Evolutionary conservation across 2,113 vertebrate genomes (phyloP).

Genomic region (Gyps fulvus): DNA sequence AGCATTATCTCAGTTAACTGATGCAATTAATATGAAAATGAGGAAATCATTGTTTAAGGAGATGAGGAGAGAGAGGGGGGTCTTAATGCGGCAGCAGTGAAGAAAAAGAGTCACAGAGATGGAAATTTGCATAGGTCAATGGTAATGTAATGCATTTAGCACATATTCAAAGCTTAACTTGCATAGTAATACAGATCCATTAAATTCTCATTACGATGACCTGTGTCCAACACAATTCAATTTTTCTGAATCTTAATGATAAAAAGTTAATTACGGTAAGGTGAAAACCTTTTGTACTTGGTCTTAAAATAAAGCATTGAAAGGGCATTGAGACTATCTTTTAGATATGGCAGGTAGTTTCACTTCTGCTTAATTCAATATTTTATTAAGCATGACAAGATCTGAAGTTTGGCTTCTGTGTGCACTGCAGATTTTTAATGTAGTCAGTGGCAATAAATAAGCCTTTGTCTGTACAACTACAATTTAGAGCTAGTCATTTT

Average conservation of each 20-base stretch:
- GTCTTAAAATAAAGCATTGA: slow-evolving; percentile 67
- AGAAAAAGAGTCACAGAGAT: slow-evolving; percentile 66
- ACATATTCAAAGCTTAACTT: slow-evolving; percentile 66
- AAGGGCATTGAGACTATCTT: slow-evolving; percentile 58
- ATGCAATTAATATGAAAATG: slow-evolving; percentile 90
- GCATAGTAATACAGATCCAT: slow-evolving; percentile 69
- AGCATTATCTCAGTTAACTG: slow-evolving; percentile 82
- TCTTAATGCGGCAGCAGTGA: slow-evolving; percentile 52
- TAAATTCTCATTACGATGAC: slow-evolving; percentile 80
- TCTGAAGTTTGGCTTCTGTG: slow-evolving; percentile 56
- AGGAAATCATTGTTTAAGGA: slow-evolving; percentile 83
- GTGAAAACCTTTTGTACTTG: slow-evolving; percentile 74
- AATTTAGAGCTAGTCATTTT: slow-evolving; percentile 11
- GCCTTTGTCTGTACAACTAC: slow-evolving; percentile 7
- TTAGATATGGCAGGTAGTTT: slow-evolving; percentile 52
- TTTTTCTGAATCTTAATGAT: slow-evolving; percentile 76
- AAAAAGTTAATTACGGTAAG: slow-evolving; percentile 78
- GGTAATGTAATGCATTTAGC: slow-evolving; percentile 71
- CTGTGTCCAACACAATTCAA: slow-evolving; percentile 76
- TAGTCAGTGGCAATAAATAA: slow-evolving; percentile 60
- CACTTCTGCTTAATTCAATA: slow-evolving; percentile 63
- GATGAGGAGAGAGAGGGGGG: slow-evolving; percentile 72
- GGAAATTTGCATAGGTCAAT: slow-evolving; percentile 80
- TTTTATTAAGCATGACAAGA: slow-evolving; percentile 71
- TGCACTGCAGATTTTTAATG: slow-evolving; percentile 60